A percentile compares a stretch with the other conserved stretches of the same genome.
phyloP scores from a whole-genome alignment of 2,888 invertebrate species.

The Galeopsomyia nigrocyanea region DNA sequence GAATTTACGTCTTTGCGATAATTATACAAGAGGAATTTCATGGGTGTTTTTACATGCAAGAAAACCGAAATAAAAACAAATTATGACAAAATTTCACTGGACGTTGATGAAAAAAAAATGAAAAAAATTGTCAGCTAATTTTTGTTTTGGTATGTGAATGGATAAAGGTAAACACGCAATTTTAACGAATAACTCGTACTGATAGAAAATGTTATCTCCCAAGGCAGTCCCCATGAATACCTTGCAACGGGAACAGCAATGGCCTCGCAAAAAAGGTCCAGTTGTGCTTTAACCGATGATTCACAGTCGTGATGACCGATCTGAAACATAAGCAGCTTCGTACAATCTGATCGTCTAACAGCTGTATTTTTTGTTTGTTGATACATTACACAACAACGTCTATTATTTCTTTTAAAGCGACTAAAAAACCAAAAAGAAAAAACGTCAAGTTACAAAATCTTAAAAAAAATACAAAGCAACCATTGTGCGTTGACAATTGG shows the following conservation, averaged over 20 bases:
- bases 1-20: background rate
- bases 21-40: slow-evolving; percentile 34
- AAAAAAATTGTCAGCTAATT: slow-evolving; percentile 7
- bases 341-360: slow-evolving; percentile 62
- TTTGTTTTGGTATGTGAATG: slow-evolving; percentile 13
- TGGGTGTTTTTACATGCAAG: slow-evolving; percentile 41
- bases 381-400: slow-evolving; percentile 25
- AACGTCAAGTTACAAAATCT: slow-evolving; percentile 17
- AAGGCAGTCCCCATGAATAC: slow-evolving; percentile 68
- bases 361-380: slow-evolving; percentile 16
- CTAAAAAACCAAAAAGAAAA: slow-evolving; percentile 22
- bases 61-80: slow-evolving; percentile 4
- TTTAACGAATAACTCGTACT: slow-evolving; percentile 41
- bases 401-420: slow-evolving; percentile 10
- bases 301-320: slow-evolving; percentile 65
- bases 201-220: slow-evolving; percentile 60
- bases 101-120: background rate
- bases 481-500: slow-evolving; percentile 33
- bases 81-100: no score
- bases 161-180: slow-evolving; percentile 7
- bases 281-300: slow-evolving; percentile 64
- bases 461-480: slow-evolving; percentile 40
- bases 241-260: slow-evolving; percentile 68
- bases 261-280: slow-evolving; percentile 64
- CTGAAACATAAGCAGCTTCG: slow-evolving; percentile 69